Base-by-base conservation (phyloP, 2,888 invertebrate species). In the Ormyrus nitidulus region DNA sequence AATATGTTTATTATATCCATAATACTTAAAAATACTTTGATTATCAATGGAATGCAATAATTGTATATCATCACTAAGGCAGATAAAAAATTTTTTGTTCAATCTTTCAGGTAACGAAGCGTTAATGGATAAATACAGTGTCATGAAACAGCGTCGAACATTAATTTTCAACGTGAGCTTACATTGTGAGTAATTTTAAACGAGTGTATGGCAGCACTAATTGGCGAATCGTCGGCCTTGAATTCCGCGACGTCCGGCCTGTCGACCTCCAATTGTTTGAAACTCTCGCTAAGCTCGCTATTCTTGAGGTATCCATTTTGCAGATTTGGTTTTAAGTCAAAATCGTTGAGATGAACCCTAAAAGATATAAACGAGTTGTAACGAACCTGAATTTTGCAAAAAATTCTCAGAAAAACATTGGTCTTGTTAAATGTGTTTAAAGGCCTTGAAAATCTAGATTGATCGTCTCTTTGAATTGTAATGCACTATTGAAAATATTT, bases 161-260 rank as follows among this genome's bases (percentile, higher is more conserved):
- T 49, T 19, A 48, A 19, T 19, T 61, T 19, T 44, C 34, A 34
- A 56, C 11, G 68, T 9, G 48, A 80, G 88, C 91, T 91, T 90
- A 96, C 96, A 91, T 95, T 92, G 79, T 94, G 92, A 0, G 95
- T 95, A 69, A 97, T 91, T 91, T 95, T 95, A 48, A 97, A 91
- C 71, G 94, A 94, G 85, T 94, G 94, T 85, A 96, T 93, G 13
- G 92, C 91, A 88, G 94, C 92, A 0, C 94, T 94, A 79, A 93
- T 91, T 82, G 94, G 92, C 84, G 93, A 94, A 85, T 95, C 95
- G 0, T 94, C 94, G 69, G 94, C 93, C 81, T 93, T 90, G 89
- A 96, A 95, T 90, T 94, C 94, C 0, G 95, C 96, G 53, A 94
- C 92, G 73, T 92, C 91, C 0, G 94, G 93, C 87, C 94, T 94